Base-by-base conservation (phyloP, 2,797 vertebrate genomes). In the Catostomus latipinnis region DNA sequence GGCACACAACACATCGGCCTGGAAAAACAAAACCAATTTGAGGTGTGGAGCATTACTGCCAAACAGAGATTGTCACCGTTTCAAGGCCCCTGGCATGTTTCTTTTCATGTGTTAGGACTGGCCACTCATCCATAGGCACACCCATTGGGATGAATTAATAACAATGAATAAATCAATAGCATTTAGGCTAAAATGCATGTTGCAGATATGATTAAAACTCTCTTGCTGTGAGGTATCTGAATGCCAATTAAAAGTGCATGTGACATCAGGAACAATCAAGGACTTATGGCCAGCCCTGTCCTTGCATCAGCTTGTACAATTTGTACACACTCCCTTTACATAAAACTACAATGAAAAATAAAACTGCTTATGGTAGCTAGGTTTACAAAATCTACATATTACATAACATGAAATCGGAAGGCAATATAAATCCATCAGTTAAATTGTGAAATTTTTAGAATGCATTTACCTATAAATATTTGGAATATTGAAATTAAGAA, bases 401-500 rank as follows among this genome's bases (percentile, higher is more conserved):
- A 86, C 57, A 84, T 81, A 84, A 50, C 74, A 52, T 62, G 56
- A 82, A 82, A 85, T 87, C 58, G 62, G 45, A 85, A 81, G 82
- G 71, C 76, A 83, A 82, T 81, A 89, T 66, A 85, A 87, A 87
- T 69, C 74, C 81, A 83, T 84, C 74, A 82, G 78, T 84, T 85
- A 80, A 71, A 82, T 67, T 86, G 68, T 86, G 74, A 91, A 81
- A 84, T 61, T 87, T 82, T 81, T 86, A 12, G 66, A 86, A 81
- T 73, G 80, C 74, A 82, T 84, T 81, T 61, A 81, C 82, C 85
- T 87, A 88, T 90, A 89, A 85, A 88, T 86, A 87, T 86, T 69
- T 53, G 81, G 85, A 88, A 89, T 87, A 90, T 87, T 89, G 88
- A 87, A 68, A 83, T 87, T 78, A 85, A 87, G 77, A 72, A 84